A percentile compares a stretch with the other conserved stretches of the same genome.
These are phyloP conservation scores for Clarias macrocephalus DNA, from an alignment of 2,113 vertebrate species.

Conservation along the genomic window DNA sequence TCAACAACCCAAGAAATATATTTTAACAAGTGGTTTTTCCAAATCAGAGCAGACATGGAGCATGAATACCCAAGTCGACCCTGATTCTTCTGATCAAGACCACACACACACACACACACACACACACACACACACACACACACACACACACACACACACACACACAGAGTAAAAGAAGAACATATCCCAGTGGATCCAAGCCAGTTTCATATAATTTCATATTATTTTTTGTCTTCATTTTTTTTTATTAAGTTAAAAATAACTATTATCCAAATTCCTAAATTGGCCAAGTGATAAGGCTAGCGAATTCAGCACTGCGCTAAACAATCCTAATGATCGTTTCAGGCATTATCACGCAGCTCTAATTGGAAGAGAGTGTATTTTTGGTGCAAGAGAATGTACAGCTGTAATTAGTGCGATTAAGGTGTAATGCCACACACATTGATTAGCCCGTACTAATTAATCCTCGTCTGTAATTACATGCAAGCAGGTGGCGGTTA, in stretches of 20 bases:
- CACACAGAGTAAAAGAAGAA: no score
- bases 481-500: slow-evolving; percentile 7
- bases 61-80: neutral
- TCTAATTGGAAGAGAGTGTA: neutral
- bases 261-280: neutral
- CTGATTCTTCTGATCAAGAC: neutral
- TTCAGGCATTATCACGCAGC: neutral
- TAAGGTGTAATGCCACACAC: neutral
- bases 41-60: neutral
- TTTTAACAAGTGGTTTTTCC: neutral
- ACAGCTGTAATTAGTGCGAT: neutral
- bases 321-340: neutral
- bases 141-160: no score
- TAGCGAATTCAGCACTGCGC: neutral
- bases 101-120: no score
- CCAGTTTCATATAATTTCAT: neutral
- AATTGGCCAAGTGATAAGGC: neutral
- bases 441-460: slow-evolving; percentile 2
- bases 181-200: neutral
- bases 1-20: no score
- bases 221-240: no score
- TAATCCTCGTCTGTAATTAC: slow-evolving; percentile 3
- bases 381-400: neutral
- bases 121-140: no score
- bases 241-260: neutral